Percentiles rank a stretch among this genome's conserved stretches.
phyloP scores from a whole-genome alignment of 2,888 invertebrate species.

The Pristionchus exspectatus region DNA sequence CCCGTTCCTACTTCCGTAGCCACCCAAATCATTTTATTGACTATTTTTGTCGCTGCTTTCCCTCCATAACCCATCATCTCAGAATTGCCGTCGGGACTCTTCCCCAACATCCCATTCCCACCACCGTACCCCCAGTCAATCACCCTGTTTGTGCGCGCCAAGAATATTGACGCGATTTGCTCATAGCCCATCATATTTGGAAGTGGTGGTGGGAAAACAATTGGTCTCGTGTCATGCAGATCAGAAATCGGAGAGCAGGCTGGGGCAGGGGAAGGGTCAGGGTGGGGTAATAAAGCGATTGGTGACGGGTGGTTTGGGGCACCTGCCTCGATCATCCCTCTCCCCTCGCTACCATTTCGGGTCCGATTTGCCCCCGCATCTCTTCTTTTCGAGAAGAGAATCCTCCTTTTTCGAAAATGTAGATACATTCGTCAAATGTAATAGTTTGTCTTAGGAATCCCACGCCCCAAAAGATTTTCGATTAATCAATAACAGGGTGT shows the following conservation, averaged over 20 bases:
- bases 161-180: background rate
- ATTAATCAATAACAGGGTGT: background rate
- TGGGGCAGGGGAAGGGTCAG: background rate
- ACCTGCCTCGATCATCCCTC: background rate
- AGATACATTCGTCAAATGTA: no score
- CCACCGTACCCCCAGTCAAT: slow-evolving; percentile 18
- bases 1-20: background rate
- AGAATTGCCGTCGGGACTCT: background rate
- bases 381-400: background rate
- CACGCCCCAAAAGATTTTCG: no score
- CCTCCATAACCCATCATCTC: background rate
- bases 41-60: background rate
- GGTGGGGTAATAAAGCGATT: slow-evolving; percentile 22
- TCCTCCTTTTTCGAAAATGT: background rate
- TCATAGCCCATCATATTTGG: background rate
- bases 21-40: background rate
- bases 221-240: background rate
- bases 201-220: slow-evolving; percentile 2
- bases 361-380: background rate
- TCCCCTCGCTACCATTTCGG: background rate
- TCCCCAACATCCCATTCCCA: background rate
- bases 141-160: background rate
- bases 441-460: no score
- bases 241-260: background rate
- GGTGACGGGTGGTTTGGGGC: background rate